These are phyloP conservation scores for Anabas testudineus DNA, from an alignment of 2,797 vertebrate species.

Conservation along the genomic window DNA sequence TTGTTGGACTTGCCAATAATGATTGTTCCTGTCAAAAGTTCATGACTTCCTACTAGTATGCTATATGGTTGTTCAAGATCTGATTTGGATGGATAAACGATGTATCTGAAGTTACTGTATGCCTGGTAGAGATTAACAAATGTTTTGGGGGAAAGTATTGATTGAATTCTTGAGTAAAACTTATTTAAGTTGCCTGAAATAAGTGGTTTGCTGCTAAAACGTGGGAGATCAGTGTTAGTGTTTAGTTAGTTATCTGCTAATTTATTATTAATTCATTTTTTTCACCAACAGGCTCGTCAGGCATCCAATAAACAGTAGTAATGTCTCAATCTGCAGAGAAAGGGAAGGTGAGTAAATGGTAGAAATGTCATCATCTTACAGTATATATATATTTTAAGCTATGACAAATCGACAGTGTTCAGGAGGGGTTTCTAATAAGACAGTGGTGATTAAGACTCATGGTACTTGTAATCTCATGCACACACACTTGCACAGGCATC, in stretches of 20 bases:
- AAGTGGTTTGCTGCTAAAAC: background rate
- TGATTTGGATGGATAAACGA: too few species aligned
- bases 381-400: background rate
- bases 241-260: background rate
- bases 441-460: slow-evolving; percentile 48
- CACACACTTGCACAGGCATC: slow-evolving; percentile 61
- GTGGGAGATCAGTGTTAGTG: background rate
- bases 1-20: background rate
- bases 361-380: background rate
- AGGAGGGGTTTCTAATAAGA: slow-evolving; percentile 28
- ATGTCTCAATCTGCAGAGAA: slow-evolving; percentile 92
- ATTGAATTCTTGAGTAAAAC: background rate
- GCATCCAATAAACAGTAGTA: slow-evolving; percentile 58
- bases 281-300: slow-evolving; percentile 58
- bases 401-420: background rate
- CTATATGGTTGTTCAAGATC: too few species aligned
- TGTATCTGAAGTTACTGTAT: background rate
- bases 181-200: background rate
- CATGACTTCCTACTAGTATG: too few species aligned
- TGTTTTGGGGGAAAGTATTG: background rate
- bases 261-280: too few species aligned
- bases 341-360: slow-evolving; percentile 86
- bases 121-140: background rate
- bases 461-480: slow-evolving; percentile 59
- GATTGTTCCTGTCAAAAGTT: background rate